Base-by-base conservation (phyloP, 2,888 invertebrate species). In the Chrysina gloriosa region DNA sequence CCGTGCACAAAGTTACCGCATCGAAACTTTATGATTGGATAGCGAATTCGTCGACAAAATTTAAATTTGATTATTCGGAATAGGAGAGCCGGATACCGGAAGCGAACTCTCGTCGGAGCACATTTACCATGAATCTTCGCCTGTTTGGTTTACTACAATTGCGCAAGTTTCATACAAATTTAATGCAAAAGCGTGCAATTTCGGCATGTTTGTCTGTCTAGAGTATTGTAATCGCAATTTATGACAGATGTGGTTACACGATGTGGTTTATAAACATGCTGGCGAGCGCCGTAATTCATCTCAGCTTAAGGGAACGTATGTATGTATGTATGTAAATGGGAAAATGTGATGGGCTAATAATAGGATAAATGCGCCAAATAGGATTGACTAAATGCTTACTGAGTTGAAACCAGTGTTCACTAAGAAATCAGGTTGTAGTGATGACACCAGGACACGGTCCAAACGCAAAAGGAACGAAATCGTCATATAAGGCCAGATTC, bases 1-100 rank as follows among this genome's bases (percentile, higher is more conserved):
- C 52, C 31, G 52, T 29, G 19, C 31, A 31, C 16, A 31, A 52
- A 31, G 52, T 52, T 52, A 16, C 19, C 31, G 52, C 52, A 52
- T 52, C 31, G 16, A 48, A 52, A 52, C 52, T 52, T 52, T 34
- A 52, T 52, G 52, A 52, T 52, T 52, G 52, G 52, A 29, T 21
- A 3, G 19, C 31, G 52, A n/a, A 19, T 52, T 19, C 29, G 31
- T 6, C 16, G 52, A 31, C 52, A 6, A 52, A 52, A 52, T 52
- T 29, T 16, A 52, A 52, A 52, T 52, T 31, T 52, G 52, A 52
- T 52, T 52, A 52, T 52, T 19, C 16, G 31, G 16, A 25, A 52
- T 50, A 45, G 45, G 45, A 45, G 21, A 16, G 21, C 9, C 19
- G 45, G 45, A 45, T 45, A 45, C 45, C 45, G 45, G 45, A 45